Base-by-base conservation (phyloP, 1,140 invertebrate species). In the Ladona fulva region DNA sequence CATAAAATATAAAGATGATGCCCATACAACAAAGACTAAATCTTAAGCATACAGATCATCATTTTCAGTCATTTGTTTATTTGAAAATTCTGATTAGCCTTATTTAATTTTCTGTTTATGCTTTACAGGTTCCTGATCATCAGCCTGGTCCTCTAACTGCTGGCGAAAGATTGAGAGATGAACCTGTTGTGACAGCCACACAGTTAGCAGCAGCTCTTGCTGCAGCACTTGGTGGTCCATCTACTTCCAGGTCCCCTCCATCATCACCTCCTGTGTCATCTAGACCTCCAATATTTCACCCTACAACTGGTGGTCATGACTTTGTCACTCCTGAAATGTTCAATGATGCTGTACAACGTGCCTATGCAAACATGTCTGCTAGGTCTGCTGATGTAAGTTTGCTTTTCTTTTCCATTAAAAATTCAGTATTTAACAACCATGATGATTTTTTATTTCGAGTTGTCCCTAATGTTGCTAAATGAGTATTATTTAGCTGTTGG, bases 301-400 rank as follows among this genome's bases (percentile, higher is more conserved):
- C 44, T 14, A 12, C 76, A 0, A 73, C 76, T 22, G 25, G 37
- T 78, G 76, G 80, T 80, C 7, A 82, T 59, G 83, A 84, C 24
- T 81, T 88, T 6, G 89, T 89, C 66, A 89, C 88, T 0, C 83
- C 85, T 0, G 88, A 89, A 81, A 89, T 89, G 88, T 88, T 89
- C 77, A 85, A 81, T 14, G 86, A 87, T 80, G 89, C 88, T 5
- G 88, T 90, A 83, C 87, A 88, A 80, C 86, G 88, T 79, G 88
- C 87, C 6, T 85, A 88, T 77, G 84, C 86, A n/a, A 81, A 82
- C 22, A 83, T 84, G 1, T 80, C 83, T 24, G 77, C 79, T 24
- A 14, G 81, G 74, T 24, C 80, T 0, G 77, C 81, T 10, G 82
- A 86, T 77, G 77, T 86, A 66, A 19, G 52, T 66, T 3, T 66